Conservation (phyloP, 2,888 invertebrate genomes). For the Philonicus albiceps region DNA sequence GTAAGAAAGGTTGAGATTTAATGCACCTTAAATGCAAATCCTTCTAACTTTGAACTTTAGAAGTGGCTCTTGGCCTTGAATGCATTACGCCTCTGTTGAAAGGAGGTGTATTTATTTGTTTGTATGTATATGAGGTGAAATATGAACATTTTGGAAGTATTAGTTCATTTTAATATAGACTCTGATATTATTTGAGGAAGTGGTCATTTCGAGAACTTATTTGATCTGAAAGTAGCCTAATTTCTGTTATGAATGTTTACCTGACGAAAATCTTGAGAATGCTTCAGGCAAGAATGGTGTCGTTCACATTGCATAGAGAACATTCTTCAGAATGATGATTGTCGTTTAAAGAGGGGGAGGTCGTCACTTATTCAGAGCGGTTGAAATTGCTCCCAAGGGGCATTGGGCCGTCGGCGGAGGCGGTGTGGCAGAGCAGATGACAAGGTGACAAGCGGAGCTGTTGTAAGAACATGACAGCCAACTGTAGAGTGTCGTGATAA, state of each 20-base stretch:
- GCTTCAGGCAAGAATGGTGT: not conserved
- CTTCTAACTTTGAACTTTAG: not conserved
- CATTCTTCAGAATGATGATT: not conserved
- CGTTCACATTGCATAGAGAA: not conserved
- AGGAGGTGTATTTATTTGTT: not conserved
- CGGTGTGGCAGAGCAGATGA: not conserved
- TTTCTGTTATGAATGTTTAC: not conserved
- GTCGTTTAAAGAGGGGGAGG: not conserved
- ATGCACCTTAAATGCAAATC: not conserved
- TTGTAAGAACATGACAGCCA: slow-evolving; percentile 34
- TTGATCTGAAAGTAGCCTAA: not conserved
- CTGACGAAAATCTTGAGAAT: not conserved
- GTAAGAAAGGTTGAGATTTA: not conserved
- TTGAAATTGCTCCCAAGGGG: not conserved
- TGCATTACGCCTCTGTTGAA: not conserved
- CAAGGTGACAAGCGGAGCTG: slow-evolving; percentile 27
- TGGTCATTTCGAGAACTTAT: not conserved
- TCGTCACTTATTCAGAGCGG: not conserved
- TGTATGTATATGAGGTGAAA: not conserved
- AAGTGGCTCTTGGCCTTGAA: not conserved
- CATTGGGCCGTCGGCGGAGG: not conserved
- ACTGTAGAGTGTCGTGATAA: slow-evolving; percentile 32
- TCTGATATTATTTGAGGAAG: not conserved
- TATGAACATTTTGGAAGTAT: not conserved
- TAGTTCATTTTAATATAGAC: not conserved